Evolutionary conservation across 2,797 vertebrate genomes (phyloP).

Genomic region (Rhinella marina): DNA sequence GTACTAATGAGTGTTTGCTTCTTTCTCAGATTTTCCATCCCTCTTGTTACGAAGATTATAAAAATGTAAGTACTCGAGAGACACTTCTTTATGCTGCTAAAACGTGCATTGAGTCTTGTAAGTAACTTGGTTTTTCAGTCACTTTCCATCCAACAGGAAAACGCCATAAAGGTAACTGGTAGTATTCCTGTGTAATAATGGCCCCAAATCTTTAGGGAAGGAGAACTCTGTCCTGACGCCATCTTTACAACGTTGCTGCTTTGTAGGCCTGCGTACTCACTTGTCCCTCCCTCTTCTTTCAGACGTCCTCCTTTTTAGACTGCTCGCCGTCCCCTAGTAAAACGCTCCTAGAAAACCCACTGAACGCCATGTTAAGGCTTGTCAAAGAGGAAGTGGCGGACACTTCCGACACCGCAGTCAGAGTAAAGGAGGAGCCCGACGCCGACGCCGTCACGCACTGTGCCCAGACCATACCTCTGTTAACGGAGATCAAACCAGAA

Average conservation of each 20-base stretch:
- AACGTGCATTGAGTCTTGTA: neutral
- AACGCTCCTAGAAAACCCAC: constrained; percentile 88
- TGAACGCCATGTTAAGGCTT: constrained; percentile 83
- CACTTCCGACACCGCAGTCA: constrained; percentile 73
- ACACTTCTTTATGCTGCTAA: neutral
- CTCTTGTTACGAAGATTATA: constrained; percentile 96
- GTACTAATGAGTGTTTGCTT: neutral
- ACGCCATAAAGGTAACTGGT: neutral
- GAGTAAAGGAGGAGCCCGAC: constrained; percentile 85
- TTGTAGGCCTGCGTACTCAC: neutral
- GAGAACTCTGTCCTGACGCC: no score
- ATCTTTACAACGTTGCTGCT: no score
- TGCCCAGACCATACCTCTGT: constrained; percentile 75
- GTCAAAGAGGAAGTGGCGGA: constrained; percentile 83
- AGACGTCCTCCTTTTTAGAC: constrained; percentile 90
- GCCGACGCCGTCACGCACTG: constrained; percentile 69
- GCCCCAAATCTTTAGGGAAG: neutral
- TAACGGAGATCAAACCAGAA: constrained; percentile 81
- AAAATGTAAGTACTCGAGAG: constrained; percentile 85
- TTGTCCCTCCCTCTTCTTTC: constrained; percentile 57
- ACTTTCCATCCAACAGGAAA: constrained; percentile 1
- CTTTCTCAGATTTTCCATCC: constrained; percentile 93
- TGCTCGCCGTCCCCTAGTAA: constrained; percentile 93
- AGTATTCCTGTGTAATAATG: neutral
- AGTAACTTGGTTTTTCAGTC: neutral